phyloP scores from a whole-genome alignment of 2,888 invertebrate species.

The Lithophane ornitopus region DNA sequence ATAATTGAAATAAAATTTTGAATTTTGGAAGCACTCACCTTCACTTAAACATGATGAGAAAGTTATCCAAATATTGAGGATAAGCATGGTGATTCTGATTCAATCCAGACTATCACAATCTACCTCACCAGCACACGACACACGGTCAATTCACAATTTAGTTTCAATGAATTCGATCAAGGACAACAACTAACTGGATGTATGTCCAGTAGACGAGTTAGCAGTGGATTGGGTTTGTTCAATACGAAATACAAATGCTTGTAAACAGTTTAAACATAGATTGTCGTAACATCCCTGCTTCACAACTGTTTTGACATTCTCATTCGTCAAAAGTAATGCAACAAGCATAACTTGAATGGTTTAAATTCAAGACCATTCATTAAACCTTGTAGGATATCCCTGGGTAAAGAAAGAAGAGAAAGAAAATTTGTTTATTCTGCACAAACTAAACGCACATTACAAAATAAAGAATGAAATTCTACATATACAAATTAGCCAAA shows the following conservation, averaged over 20 bases:
- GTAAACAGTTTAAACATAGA: constrained; percentile 9
- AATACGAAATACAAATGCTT: not conserved
- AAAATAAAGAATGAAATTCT: no score
- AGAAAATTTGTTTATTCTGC: no score
- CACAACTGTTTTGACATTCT: not conserved
- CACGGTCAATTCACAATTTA: not conserved
- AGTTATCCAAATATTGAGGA: constrained; percentile 26
- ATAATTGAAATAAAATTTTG: not conserved
- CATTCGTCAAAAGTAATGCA: not conserved
- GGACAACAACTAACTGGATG: not conserved
- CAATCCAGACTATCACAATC: not conserved
- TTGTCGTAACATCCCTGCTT: constrained; percentile 3
- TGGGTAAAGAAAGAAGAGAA: no score
- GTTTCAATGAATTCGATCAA: not conserved
- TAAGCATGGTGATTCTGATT: not conserved
- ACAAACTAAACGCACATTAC: no score
- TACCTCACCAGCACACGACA: not conserved
- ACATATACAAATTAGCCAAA: no score
- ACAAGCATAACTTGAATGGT: not conserved
- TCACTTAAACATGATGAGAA: constrained; percentile 2
- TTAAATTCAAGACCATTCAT: not conserved
- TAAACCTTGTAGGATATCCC: not conserved
- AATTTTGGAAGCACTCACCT: constrained; percentile 18
- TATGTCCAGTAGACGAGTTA: no score
- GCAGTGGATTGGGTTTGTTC: not conserved